These are phyloP conservation scores for Hippocampus zosterae DNA, from an alignment of 2,113 vertebrate genomes.

Conservation along the genomic window DNA sequence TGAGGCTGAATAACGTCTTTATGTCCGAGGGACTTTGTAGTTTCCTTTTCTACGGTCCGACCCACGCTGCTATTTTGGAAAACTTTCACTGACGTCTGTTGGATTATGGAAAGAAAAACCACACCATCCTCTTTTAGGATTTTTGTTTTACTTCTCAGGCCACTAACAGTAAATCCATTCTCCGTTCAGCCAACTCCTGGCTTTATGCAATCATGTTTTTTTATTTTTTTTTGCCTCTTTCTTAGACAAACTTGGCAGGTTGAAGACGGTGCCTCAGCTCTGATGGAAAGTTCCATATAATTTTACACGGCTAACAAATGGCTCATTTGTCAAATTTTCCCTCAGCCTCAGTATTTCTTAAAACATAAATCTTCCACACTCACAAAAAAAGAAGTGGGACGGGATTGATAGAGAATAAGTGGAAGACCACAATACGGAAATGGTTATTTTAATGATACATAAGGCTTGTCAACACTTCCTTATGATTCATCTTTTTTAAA, in stretches of 20 bases:
- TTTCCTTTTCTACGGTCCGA: constrained; percentile 57
- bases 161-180: constrained; percentile 64
- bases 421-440: not conserved
- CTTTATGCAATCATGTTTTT: constrained; percentile 54
- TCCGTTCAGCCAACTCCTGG: constrained; percentile 48
- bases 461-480: not conserved
- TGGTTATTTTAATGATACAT: not conserved
- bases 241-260: constrained; percentile 50
- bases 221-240: constrained; percentile 57
- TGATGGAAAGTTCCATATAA: constrained; percentile 63
- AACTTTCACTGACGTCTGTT: constrained; percentile 52
- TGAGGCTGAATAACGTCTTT: constrained; percentile 43
- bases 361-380: constrained; percentile 23
- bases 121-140: constrained; percentile 62
- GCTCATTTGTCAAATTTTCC: constrained; percentile 45
- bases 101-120: constrained; percentile 56
- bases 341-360: constrained; percentile 30
- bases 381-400: constrained; percentile 10
- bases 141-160: constrained; percentile 60
- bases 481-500: not conserved
- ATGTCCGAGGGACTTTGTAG: constrained; percentile 41
- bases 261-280: constrained; percentile 35
- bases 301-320: constrained; percentile 46
- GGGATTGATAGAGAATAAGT: not conserved
- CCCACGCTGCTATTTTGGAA: constrained; percentile 55